phyloP scores from a whole-genome alignment of 2,888 invertebrate genomes.

The Unio delphinus region DNA sequence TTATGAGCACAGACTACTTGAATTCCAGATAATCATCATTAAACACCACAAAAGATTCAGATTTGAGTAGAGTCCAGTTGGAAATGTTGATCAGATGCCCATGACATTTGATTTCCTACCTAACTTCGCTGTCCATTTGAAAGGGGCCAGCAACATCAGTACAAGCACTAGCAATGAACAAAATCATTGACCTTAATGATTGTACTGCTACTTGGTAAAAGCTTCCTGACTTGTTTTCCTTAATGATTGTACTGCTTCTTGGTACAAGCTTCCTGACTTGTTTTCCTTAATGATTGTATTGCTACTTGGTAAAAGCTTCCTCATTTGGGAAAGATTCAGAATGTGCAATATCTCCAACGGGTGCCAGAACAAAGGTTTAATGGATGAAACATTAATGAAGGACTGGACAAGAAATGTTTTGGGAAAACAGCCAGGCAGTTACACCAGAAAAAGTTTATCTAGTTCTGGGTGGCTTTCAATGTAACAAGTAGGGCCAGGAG shows the following conservation, averaged over 20 bases:
- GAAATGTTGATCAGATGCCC: slow-evolving; percentile 21
- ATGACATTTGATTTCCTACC: slow-evolving; percentile 18
- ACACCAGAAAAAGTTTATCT: too few relatives aligned
- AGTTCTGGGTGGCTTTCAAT: too few relatives aligned
- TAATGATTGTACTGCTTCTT: slow-evolving; percentile 6
- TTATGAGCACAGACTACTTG: too few relatives aligned
- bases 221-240: not conserved
- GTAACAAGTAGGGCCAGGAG: too few relatives aligned
- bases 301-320: not conserved
- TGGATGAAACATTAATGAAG: too few relatives aligned
- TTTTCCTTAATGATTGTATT: not conserved
- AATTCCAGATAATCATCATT: too few relatives aligned
- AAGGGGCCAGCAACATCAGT: slow-evolving; percentile 5
- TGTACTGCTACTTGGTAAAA: not conserved
- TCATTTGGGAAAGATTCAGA: slow-evolving; percentile 5
- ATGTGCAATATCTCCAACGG: not conserved
- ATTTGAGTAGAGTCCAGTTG: slow-evolving; percentile 9
- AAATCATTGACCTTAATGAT: slow-evolving; percentile 10
- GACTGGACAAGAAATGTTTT: too few relatives aligned
- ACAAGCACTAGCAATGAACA: slow-evolving; percentile 21
- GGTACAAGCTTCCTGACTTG: not conserved
- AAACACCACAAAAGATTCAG: not conserved
- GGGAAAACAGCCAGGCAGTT: too few relatives aligned
- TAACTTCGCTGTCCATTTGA: slow-evolving; percentile 7
- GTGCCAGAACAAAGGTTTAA: too few relatives aligned